These are phyloP conservation scores for Gorsachius magnificus DNA, from an alignment of 2,797 vertebrate species.

Conservation along the genomic window DNA sequence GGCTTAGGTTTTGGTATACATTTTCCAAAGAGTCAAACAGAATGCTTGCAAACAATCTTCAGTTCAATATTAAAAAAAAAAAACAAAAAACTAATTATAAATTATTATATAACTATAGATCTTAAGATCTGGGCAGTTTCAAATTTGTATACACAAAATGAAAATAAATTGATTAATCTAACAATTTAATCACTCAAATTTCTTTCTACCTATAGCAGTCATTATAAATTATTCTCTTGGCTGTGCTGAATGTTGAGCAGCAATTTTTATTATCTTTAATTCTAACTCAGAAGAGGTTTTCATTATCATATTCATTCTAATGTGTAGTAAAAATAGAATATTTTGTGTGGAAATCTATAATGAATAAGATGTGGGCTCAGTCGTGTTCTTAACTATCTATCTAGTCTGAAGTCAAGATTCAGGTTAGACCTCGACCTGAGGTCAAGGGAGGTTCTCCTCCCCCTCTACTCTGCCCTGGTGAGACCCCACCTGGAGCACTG, in stretches of 20 bases:
- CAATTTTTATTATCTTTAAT: not conserved
- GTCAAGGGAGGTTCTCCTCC: too few relatives aligned
- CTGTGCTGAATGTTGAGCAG: not conserved
- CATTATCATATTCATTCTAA: not conserved
- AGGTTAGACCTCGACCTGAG: too few relatives aligned
- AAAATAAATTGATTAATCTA: not conserved
- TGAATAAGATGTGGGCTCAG: not conserved
- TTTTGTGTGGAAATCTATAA: not conserved
- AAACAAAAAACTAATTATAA: not conserved
- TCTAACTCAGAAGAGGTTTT: not conserved
- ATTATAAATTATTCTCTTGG: not conserved
- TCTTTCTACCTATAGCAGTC: not conserved
- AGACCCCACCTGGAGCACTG: too few relatives aligned
- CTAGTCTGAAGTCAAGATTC: not conserved
- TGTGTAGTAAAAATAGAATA: not conserved
- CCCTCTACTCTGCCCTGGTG: too few relatives aligned
- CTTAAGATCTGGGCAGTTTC: not conserved
- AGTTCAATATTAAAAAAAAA: not conserved
- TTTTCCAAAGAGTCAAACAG: not conserved
- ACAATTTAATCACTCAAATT: not conserved
- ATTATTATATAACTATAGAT: not conserved
- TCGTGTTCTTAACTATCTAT: not conserved
- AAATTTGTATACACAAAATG: not conserved
- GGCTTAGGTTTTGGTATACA: not conserved
- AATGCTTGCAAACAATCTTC: not conserved